A percentile compares a stretch with the other conserved stretches of the same genome.
Conservation (phyloP, 2,113 vertebrate species). For the Condylura cristata region DNA sequence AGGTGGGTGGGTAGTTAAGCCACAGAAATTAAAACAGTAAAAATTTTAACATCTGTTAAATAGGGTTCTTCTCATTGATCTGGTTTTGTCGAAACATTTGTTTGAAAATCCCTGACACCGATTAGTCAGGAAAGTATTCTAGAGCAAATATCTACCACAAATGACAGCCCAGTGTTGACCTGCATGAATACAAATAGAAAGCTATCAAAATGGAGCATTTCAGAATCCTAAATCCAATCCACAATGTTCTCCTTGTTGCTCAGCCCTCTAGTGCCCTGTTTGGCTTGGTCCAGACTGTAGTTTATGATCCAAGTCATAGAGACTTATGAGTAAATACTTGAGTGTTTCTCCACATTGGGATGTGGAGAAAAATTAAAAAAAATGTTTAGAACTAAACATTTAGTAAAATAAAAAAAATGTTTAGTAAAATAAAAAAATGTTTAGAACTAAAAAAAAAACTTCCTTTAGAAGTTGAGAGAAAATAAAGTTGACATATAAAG, state of each 20-base stretch:
- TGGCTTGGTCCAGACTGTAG: not conserved
- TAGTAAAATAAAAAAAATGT: too few species aligned
- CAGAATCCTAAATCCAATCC: not conserved
- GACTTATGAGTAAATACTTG: constrained; percentile 1
- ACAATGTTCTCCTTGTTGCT: constrained; percentile 12
- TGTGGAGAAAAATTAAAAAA: too few species aligned
- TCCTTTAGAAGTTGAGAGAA: constrained; percentile 22
- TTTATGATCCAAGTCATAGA: constrained; percentile 10
- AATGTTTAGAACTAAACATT: too few species aligned
- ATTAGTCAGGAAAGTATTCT: constrained; percentile 25
- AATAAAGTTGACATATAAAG: constrained; percentile 21
- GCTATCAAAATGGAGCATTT: not conserved
- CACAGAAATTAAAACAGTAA: constrained; percentile 58
- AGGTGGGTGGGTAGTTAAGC: constrained; percentile 12
- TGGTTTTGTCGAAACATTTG: not conserved
- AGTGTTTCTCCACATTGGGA: constrained; percentile 16
- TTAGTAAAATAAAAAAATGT: too few species aligned
- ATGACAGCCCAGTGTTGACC: not conserved
- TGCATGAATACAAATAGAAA: constrained; percentile 19
- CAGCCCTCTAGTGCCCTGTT: not conserved
- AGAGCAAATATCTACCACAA: not conserved
- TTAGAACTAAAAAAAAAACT: too few species aligned
- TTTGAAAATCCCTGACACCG: not conserved
- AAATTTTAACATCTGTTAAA: constrained; percentile 36
- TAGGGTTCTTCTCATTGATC: constrained; percentile 19